phyloP scores from a whole-genome alignment of 2,797 vertebrate species.

The Macropus fuliginosus region DNA sequence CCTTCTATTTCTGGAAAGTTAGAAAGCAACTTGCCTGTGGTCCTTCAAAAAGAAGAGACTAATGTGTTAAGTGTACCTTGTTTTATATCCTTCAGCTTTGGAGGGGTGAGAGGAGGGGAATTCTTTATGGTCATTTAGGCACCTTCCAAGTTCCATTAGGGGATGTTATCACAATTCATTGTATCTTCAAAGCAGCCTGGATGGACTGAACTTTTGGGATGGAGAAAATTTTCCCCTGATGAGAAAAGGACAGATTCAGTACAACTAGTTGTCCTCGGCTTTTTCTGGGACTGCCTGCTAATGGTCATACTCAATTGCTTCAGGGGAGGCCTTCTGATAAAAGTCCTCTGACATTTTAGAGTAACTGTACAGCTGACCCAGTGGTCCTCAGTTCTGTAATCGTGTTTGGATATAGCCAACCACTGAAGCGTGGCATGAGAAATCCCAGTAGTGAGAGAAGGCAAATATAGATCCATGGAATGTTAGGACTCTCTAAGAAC shows the following conservation, averaged over 20 bases:
- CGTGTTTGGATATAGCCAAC: not conserved
- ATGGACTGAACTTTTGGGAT: not conserved
- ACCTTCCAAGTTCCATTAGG: not conserved
- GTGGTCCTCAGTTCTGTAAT: not conserved
- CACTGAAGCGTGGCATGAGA: not conserved
- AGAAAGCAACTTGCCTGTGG: not conserved
- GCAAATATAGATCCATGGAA: not conserved
- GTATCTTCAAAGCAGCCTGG: not conserved
- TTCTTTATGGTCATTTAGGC: not conserved
- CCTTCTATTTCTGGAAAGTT: not conserved
- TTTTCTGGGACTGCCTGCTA: not conserved
- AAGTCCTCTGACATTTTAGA: not conserved
- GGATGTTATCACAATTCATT: not conserved
- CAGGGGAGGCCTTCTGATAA: not conserved
- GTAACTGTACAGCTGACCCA: not conserved
- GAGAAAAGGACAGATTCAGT: not conserved
- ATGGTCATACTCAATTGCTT: not conserved
- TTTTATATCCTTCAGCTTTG: not conserved
- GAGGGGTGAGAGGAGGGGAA: not conserved
- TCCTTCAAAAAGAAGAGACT: not conserved
- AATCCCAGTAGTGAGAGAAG: not conserved
- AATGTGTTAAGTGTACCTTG: not conserved
- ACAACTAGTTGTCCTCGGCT: not conserved
- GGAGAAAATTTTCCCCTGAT: not conserved
- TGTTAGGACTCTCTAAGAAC: not conserved